Conservation (phyloP, 2,888 invertebrate genomes). For the Xestia rhomboidea region DNA sequence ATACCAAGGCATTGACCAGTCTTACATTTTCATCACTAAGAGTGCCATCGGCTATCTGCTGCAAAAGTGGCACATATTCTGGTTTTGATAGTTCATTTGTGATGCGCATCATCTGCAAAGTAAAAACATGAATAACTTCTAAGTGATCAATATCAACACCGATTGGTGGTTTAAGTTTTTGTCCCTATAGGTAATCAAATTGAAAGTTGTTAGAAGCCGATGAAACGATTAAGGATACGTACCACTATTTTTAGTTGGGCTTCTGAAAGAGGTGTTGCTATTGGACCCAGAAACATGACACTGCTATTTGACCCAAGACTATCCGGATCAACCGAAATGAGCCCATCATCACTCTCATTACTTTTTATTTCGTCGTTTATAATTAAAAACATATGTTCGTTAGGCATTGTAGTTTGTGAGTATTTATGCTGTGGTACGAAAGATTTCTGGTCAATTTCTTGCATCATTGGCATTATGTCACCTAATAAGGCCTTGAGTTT, state of each 20-base stretch:
- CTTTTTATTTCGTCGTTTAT: constrained; percentile 86
- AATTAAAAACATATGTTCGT: constrained; percentile 85
- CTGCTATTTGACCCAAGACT: constrained; percentile 84
- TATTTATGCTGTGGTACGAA: constrained; percentile 38
- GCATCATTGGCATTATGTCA: constrained; percentile 58
- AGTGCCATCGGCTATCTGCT: constrained; percentile 82
- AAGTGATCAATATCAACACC: neutral
- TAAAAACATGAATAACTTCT: neutral
- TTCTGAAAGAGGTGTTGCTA: constrained; percentile 80
- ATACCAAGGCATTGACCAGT: constrained; percentile 80
- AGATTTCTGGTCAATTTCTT: constrained; percentile 51
- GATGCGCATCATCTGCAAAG: constrained; percentile 84
- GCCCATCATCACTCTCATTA: constrained; percentile 77
- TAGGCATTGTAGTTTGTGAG: constrained; percentile 54
- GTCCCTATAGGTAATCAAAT: neutral
- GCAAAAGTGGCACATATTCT: constrained; percentile 82
- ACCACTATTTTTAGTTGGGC: constrained; percentile 83
- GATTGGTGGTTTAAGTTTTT: neutral
- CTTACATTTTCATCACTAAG: constrained; percentile 75
- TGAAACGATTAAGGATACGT: constrained; percentile 66
- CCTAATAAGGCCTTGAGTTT: constrained; percentile 67
- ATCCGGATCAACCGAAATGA: constrained; percentile 85
- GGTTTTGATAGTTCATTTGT: constrained; percentile 83
- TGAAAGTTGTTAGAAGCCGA: neutral
- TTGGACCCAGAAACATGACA: constrained; percentile 85